Conservation (phyloP, 2,888 invertebrate species). For the Ornithoptera priamus region DNA sequence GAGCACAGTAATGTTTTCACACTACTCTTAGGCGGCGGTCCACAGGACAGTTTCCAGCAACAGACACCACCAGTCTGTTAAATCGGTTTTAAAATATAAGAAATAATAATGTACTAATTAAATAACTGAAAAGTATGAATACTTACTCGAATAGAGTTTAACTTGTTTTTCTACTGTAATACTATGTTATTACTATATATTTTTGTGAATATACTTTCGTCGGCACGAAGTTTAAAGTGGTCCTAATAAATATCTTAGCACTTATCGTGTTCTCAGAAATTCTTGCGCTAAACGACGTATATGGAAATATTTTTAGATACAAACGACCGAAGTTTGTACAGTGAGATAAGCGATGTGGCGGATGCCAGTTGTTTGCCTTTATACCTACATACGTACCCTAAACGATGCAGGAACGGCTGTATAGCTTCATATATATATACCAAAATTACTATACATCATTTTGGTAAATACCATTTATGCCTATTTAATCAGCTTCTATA, state of each 20-base stretch:
- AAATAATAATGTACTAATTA: no score
- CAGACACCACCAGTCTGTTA: no score
- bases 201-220: neutral
- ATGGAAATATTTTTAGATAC: slow-evolving; percentile 76
- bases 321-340: slow-evolving; percentile 57
- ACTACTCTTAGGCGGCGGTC: no score
- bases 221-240: slow-evolving; percentile 11
- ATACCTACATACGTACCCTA: slow-evolving; percentile 23
- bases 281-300: slow-evolving; percentile 51
- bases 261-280: slow-evolving; percentile 58
- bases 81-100: no score
- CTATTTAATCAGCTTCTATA: neutral
- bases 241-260: slow-evolving; percentile 30
- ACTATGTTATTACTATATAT: no score
- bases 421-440: slow-evolving; percentile 31
- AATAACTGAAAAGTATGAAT: no score
- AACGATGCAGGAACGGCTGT: slow-evolving; percentile 14
- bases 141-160: no score
- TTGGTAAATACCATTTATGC: neutral
- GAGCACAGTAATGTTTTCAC: no score
- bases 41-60: no score
- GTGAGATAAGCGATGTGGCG: slow-evolving; percentile 66
- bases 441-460: neutral
- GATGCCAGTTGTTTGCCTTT: slow-evolving; percentile 54
- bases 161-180: no score